Evolutionary conservation across 2,797 vertebrate species (phyloP), one percentile per base, ranked within the genome.

Genomic region (Melanogrammus aeglefinus): DNA sequence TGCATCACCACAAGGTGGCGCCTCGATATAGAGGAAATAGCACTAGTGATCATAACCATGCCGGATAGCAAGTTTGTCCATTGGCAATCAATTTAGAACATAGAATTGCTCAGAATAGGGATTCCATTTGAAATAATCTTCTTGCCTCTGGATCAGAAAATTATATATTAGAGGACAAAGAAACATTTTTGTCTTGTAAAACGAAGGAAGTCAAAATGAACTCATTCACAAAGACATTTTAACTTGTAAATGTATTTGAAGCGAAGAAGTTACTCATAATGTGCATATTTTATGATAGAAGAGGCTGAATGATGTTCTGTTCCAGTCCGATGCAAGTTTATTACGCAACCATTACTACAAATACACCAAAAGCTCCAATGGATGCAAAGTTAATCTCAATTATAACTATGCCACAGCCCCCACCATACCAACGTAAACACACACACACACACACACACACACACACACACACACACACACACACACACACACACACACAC

Each of bases 391-490:
- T 13, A 35, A 16, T 16, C 13, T 31, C 29, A 31, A 66, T 66
- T n/a, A 66, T 24, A 24, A 27, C 51, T 57, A 21, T n/a, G 21
- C 21, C 69, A 71, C 69, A 71, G 13, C 69, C 24, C 69, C 10
- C 70, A 33, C 27, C 14, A 72, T 18, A 72, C 70, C 29, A 12
- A 72, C 70, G 6, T 29, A 18, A 13, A 72, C 70, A 33, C 29
- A 72, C 29, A 72, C 70, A 33, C 29, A 33, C 70, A 33, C 70
- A 72, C 66, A 70, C 69, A 31, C 29, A 70, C 69, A 31, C 69
- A 70, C 69, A 70, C 8, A 70, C 69, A 70, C 24, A 29, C 69
- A 70, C 69, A 70, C 27, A 31, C 69, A 70, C 69, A 29, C 9
- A 70, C 27, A 27, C 63, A 69, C 63, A 12, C 66, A 10, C 27